phyloP scores from a whole-genome alignment of 1,140 invertebrate genomes.

The Drosophila nebulosa region DNA sequence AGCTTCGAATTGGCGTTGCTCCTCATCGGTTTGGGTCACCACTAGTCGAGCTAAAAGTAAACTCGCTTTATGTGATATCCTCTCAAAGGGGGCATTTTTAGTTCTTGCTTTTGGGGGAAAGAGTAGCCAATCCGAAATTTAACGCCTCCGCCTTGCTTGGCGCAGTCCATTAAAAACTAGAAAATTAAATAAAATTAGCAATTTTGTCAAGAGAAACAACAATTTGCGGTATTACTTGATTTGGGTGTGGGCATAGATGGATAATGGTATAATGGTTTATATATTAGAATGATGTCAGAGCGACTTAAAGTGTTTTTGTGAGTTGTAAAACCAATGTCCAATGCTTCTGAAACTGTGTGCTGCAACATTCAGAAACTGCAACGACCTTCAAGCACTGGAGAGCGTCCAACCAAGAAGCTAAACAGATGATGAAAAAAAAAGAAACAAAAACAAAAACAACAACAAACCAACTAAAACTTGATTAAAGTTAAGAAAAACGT shows the following conservation, averaged over 20 bases:
- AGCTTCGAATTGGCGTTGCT: slow-evolving; percentile 12
- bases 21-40: slow-evolving; percentile 46
- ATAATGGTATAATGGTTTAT: not conserved
- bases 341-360: slow-evolving; percentile 21
- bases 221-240: slow-evolving; percentile 29
- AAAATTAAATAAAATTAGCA: slow-evolving; percentile 69
- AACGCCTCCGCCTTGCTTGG: slow-evolving; percentile 40
- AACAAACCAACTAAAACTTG: slow-evolving; percentile 42
- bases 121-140: no score
- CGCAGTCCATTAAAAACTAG: slow-evolving; percentile 65
- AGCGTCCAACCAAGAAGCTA: slow-evolving; percentile 27
- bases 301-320: no score
- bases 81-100: no score
- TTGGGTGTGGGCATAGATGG: slow-evolving; percentile 22
- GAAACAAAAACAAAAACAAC: not conserved
- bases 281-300: slow-evolving; percentile 48
- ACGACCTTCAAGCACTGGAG: slow-evolving; percentile 57
- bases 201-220: slow-evolving; percentile 40
- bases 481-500: slow-evolving; percentile 64
- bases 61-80: no score
- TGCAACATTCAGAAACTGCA: slow-evolving; percentile 27
- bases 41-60: not conserved
- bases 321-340: slow-evolving; percentile 2
- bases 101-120: no score
- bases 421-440: not conserved